Conservation (phyloP, 1,140 invertebrate genomes). For the Drosophila kepulauana region DNA sequence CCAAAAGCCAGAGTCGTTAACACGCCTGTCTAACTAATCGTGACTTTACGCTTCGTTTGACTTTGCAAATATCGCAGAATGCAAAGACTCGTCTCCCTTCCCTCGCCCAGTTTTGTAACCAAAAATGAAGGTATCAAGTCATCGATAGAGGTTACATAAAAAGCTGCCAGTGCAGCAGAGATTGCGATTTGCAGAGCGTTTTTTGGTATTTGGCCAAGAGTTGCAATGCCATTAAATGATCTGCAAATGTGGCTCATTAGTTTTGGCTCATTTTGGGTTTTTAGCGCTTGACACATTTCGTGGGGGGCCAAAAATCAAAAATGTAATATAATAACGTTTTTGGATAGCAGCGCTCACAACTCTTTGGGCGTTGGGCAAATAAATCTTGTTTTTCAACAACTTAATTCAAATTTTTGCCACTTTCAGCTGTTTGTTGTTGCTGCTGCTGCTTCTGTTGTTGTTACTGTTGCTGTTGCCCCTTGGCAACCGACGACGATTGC, state of each 20-base stretch:
- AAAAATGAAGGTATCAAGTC: slow-evolving; percentile 40
- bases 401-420: slow-evolving; percentile 68
- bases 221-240: slow-evolving; percentile 66
- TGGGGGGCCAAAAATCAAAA: slow-evolving; percentile 44
- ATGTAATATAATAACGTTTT: slow-evolving; percentile 72
- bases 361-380: slow-evolving; percentile 46
- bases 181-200: slow-evolving; percentile 17
- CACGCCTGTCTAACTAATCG: slow-evolving; percentile 85
- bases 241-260: slow-evolving; percentile 80
- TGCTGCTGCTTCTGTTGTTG: neutral
- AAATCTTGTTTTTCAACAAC: slow-evolving; percentile 81
- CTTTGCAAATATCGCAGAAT: slow-evolving; percentile 82
- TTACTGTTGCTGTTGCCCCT: neutral
- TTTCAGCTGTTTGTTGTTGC: slow-evolving; percentile 22
- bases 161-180: slow-evolving; percentile 55
- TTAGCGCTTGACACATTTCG: slow-evolving; percentile 24
- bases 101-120: neutral
- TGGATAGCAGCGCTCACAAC: neutral
- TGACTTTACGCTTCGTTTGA: slow-evolving; percentile 85
- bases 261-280: slow-evolving; percentile 46
- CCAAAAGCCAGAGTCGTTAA: slow-evolving; percentile 70
- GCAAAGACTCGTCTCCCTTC: slow-evolving; percentile 32
- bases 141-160: slow-evolving; percentile 65
- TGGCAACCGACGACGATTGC: slow-evolving; percentile 30
- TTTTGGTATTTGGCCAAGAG: slow-evolving; percentile 39